phyloP scores from a whole-genome alignment of 1,140 invertebrate genomes.

The Lordiphosa mommai region DNA sequence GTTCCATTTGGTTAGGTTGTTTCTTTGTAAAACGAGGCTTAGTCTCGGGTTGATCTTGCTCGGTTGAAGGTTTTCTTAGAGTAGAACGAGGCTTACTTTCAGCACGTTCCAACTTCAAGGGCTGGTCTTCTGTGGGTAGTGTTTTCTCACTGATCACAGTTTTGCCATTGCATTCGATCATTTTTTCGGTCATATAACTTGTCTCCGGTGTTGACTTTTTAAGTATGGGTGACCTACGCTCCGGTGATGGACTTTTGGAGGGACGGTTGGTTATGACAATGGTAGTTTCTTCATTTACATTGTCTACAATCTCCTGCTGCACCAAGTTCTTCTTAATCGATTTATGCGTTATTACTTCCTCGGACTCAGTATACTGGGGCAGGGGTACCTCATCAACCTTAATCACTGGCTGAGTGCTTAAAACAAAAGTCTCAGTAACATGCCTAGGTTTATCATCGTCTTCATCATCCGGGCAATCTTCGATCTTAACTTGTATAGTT shows the following conservation, averaged over 20 bases:
- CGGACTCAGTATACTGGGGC: conserved; percentile 21
- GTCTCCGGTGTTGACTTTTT: conserved; percentile 13
- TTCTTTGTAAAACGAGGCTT: too few species aligned
- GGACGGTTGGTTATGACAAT: conserved; percentile 36
- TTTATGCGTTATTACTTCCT: conserved; percentile 7
- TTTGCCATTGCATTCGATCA: conserved; percentile 48
- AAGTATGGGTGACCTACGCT: conserved; percentile 11
- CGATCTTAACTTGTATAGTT: conserved; percentile 68
- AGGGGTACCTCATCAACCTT: conserved; percentile 33
- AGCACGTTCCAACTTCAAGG: too few species aligned
- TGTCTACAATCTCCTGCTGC: conserved; percentile 4
- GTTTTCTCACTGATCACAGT: too few species aligned
- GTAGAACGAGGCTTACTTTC: too few species aligned
- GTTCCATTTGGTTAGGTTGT: too few species aligned
- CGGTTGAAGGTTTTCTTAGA: too few species aligned
- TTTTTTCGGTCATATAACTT: conserved; percentile 48
- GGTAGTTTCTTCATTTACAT: conserved; percentile 43
- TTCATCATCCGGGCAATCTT: conserved; percentile 69
- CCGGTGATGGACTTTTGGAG: conserved; percentile 36
- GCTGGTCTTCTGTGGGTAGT: too few species aligned
- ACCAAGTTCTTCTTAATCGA: not conserved
- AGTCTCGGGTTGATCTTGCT: too few species aligned
- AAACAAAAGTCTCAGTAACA: conserved; percentile 46
- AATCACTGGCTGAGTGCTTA: conserved; percentile 44
- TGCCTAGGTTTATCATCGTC: conserved; percentile 44